Evolutionary conservation across 2,888 invertebrate genomes (phyloP), one percentile per base, ranked within the genome.

Genomic region (Dermolepida albohirtum): DNA sequence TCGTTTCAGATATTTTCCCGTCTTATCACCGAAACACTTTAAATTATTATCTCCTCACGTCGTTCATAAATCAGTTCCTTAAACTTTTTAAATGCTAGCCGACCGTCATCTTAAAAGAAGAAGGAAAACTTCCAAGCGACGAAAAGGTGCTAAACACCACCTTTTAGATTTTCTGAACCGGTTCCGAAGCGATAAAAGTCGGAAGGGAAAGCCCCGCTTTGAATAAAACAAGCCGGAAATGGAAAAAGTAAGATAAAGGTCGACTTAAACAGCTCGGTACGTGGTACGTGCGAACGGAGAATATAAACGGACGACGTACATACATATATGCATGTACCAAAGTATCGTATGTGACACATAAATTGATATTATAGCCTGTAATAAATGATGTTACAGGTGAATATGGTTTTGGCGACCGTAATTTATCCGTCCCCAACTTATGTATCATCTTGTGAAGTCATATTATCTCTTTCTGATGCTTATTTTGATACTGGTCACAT

Each of bases 181-280:
- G 71, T 72, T 68, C 69, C 71, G 68, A 64, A 41, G 69, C 72
- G 74, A 74, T 72, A 74, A 73, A 73, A 65, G 68, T 59, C 34
- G 34, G 57, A 67, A 64, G 69, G 66, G 63, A 70, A 69, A 71
- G 71, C 70, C 70, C 68, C 63, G 67, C 69, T 78, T 76, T 78
- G 79, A 79, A 79, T 79, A 79, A 79, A 79, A 78, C 78, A 79
- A 78, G 74, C 76, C 76, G 78, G 78, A 78, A 78, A 78, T 78
- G 78, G 77, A 78, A 78, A 77, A 78, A 75, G 76, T 75, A 78
- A 79, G 78, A 78, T 78, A 78, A 77, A 78, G 75, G 73, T 74
- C 72, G 75, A 74, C 75, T 75, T 76, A 75, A 76, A 75, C 74
- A 75, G 74, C 76, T 77, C 27, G 29, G 29, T 59, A 44, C 59